Base-by-base conservation (phyloP, 30 jellyfish, hydroid and myxozoan species). In the Cassiopea andromeda region DNA sequence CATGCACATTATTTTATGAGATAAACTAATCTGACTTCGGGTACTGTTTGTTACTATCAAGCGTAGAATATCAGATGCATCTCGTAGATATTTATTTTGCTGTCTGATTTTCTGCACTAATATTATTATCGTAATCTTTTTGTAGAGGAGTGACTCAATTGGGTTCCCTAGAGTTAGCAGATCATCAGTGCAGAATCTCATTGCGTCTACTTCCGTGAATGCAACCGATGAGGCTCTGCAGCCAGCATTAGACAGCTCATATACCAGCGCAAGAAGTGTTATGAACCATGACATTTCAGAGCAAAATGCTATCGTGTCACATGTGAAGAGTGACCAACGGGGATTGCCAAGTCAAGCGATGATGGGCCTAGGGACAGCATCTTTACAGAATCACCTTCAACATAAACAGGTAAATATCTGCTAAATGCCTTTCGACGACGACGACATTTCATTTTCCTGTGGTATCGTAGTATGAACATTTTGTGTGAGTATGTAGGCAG, bases 291-390 rank as follows among this genome's bases (percentile, higher is more conserved):
- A 73, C 9, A 44, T 83, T 1, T 61, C 79, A 60, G 69, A 72
- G 13, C 85, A 69, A 44, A 84, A 83, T 44, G 43, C 75, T 1
- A 19, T 66, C 19, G 91, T 57, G 15, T 44, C 91, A 1, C 69
- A 83, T 16, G 72, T 83, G 27, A 69, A 64, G 9, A 83, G 15
- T 83, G 91, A 83, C 80, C 84, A 69, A 67, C 84, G 91, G 80
- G 19, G 85, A 59, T 60, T 83, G 46, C 70, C 91, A 50, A 83
- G 50, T 38, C 91, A 83, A 71, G 84, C 84, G 19, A 83, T 83
- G 61, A 83, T 83, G 68, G 91, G 91, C 47, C 91, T 83, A 18
- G 91, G 84, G 1, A 84, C 45, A 10, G 69, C 91, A 10, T 38
- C 91, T 2, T 46, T 83, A 54, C 54, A 50, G 60, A 69, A 49